Evolutionary conservation across 2,797 vertebrate species (phyloP).

Genomic region (Remorina albescens): DNA sequence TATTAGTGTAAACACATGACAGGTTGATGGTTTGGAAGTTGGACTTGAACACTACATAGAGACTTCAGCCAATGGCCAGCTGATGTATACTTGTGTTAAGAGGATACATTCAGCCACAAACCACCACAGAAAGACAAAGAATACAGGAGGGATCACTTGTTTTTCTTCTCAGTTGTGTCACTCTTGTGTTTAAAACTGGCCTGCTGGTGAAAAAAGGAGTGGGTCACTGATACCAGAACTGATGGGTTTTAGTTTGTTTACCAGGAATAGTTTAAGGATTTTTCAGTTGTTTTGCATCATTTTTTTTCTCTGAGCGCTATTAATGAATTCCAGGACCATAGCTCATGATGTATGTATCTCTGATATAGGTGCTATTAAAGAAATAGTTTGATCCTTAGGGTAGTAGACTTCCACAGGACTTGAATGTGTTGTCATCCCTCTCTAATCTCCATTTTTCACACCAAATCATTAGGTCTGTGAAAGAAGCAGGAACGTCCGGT

Average conservation of each 20-base stretch:
- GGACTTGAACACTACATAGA: background rate
- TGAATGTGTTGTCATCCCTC: background rate
- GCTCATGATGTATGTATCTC: background rate
- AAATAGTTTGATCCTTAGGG: background rate
- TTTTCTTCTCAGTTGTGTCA: background rate
- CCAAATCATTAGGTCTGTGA: background rate
- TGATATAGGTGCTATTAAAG: background rate
- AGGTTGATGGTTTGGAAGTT: background rate
- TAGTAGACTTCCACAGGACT: background rate
- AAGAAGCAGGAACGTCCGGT: background rate
- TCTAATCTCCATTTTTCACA: slow-evolving; percentile 28
- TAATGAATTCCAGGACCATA: background rate
- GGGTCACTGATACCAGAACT: no score
- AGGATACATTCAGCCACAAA: background rate
- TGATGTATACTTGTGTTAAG: background rate
- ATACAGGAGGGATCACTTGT: background rate
- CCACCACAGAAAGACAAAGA: no score
- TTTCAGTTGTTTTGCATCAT: no score
- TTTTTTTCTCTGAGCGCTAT: background rate
- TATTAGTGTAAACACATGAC: background rate
- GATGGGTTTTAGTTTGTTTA: no score
- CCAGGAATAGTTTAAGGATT: no score
- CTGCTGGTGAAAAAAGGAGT: no score
- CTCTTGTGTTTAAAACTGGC: no score
- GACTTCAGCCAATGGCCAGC: background rate